Base-by-base conservation (phyloP, 2,113 vertebrate genomes). In the Myiagra hebetior region DNA sequence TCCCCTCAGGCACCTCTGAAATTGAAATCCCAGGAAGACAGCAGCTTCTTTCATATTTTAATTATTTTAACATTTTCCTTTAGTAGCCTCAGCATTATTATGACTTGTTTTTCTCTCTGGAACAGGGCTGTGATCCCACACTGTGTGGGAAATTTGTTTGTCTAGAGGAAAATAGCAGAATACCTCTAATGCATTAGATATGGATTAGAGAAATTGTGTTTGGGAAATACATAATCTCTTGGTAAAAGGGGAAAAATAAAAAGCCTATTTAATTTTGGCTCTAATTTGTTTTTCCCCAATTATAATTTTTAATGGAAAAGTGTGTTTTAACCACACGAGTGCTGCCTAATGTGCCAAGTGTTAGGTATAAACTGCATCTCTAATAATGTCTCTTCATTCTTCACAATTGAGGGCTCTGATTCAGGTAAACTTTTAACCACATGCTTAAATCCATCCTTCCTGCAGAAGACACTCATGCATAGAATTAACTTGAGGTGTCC, bases 31-130 rank as follows among this genome's bases (percentile, higher is more conserved):
- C 94, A 96, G 11, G 42, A 97, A 97, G 95, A 94, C 50, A 27
- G 75, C 84, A 80, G 56, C 92, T 96, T 64, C 44, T 96, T 98
- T 97, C 89, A 91, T 96, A 96, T 97, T 98, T 97, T 97, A 98
- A 98, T 98, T 98, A 98, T 97, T 96, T 97, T 96, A 97, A 93
- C 94, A 95, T 97, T 97, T 97, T 96, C 35, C 67, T 97, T 96
- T 94, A 91, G 92, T 95, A 96, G 79, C 87, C 94, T 95, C 83
- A 93, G 94, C 77, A 93, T 98, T 96, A 97, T 97, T 94, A 97
- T 95, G 94, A 94, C 95, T 94, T 94, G 96, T 93, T 96, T 97
- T 97, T 89, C 96, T 87, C 93, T 81, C 81, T 75, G 78, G 90
- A 96, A 96, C 85, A 80, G 73, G 86, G 77, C 55, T 87, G 78